These are phyloP conservation scores for Tolypeutes matacus DNA, from an alignment of 2,797 vertebrate species.

Conservation along the genomic window DNA sequence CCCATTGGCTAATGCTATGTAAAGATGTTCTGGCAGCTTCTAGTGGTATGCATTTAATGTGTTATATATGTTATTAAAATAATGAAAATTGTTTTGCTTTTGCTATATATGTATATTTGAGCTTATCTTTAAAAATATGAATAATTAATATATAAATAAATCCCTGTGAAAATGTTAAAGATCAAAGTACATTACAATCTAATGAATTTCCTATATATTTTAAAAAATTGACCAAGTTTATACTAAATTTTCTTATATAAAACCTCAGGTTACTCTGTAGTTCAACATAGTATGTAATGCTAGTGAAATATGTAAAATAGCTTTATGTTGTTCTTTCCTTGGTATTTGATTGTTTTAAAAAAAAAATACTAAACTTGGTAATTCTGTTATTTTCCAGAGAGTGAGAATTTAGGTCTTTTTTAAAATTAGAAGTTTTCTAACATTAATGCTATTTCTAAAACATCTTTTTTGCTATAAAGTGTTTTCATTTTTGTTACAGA, in stretches of 20 bases:
- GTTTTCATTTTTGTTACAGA: slow-evolving; percentile 88
- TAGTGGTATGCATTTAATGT: slow-evolving; percentile 91
- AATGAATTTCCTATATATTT: slow-evolving; percentile 25
- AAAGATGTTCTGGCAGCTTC: slow-evolving; percentile 98
- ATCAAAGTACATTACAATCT: slow-evolving; percentile 28
- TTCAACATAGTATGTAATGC: not conserved
- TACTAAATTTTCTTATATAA: slow-evolving; percentile 44
- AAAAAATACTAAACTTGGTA: not conserved
- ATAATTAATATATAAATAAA: not conserved
- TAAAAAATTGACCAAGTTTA: slow-evolving; percentile 47
- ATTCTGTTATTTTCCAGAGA: not conserved
- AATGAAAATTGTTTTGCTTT: slow-evolving; percentile 54
- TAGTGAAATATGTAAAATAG: not conserved
- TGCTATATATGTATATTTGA: slow-evolving; percentile 9
- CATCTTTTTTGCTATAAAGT: not conserved
- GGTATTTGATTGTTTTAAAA: not conserved
- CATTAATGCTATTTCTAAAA: slow-evolving; percentile 22
- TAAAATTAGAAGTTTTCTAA: not conserved
- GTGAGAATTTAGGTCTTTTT: slow-evolving; percentile 23
- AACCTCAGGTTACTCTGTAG: not conserved
- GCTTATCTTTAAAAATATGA: slow-evolving; percentile 49
- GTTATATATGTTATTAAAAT: not conserved
- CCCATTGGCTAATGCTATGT: slow-evolving; percentile 98
- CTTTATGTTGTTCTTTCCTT: not conserved
- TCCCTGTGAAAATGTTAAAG: slow-evolving; percentile 6